Evolutionary conservation across 2,113 vertebrate genomes (phyloP).

Genomic region (Tonatia bakeri): DNA sequence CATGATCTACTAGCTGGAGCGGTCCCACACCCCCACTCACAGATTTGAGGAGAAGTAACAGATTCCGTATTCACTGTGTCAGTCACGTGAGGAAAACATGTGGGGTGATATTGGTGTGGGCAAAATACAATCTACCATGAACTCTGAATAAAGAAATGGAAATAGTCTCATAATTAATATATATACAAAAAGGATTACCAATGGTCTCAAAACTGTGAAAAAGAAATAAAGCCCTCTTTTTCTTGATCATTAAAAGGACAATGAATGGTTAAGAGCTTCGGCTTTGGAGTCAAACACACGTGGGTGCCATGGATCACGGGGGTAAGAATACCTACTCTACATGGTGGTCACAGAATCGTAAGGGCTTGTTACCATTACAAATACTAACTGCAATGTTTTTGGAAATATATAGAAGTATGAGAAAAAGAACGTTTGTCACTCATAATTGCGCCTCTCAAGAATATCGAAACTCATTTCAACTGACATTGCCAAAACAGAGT

Average conservation of each 20-base stretch:
- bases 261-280: background rate
- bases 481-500: background rate
- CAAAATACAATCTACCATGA: background rate
- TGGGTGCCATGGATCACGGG: background rate
- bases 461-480: slow-evolving; percentile 30
- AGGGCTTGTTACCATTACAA: background rate
- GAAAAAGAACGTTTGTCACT: slow-evolving; percentile 22
- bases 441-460: background rate
- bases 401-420: background rate
- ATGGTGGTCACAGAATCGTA: background rate
- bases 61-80: background rate
- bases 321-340: background rate
- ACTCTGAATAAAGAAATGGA: background rate
- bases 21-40: background rate
- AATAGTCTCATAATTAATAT: background rate
- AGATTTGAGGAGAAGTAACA: background rate
- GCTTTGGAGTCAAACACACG: background rate
- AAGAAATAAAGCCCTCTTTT: background rate
- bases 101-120: background rate
- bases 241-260: background rate
- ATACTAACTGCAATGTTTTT: background rate
- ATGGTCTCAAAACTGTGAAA: background rate
- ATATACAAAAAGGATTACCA: background rate
- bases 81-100: background rate
- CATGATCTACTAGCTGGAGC: background rate